These are phyloP conservation scores for Patiria pectinifera DNA, from an alignment of 53 echinoderm and acorn worm species.

Conservation along the genomic window DNA sequence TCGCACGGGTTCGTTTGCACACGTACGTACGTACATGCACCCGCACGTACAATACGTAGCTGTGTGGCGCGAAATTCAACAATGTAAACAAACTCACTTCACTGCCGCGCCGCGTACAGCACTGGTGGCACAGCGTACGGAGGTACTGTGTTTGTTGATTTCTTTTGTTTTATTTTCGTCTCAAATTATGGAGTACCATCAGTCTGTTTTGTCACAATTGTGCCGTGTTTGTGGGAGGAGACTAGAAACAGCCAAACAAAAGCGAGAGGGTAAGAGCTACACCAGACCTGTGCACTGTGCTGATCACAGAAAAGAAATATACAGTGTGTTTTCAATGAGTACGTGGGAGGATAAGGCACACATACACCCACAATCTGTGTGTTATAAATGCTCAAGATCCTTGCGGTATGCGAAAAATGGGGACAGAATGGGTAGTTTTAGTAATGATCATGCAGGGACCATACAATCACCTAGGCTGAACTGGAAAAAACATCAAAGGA, in stretches of 20 bases:
- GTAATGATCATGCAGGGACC: background rate
- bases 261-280: constrained; percentile 12
- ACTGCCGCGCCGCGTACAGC: too few relatives aligned
- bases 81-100: too few relatives aligned
- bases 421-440: constrained; percentile 1
- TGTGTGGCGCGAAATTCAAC: too few relatives aligned
- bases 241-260: constrained; percentile 14
- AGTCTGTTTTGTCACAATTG: background rate
- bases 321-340: constrained; percentile 14
- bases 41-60: too few relatives aligned
- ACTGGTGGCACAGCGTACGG: too few relatives aligned
- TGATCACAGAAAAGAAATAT: constrained; percentile 14
- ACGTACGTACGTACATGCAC: too few relatives aligned
- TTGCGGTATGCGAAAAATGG: constrained; percentile 7
- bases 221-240: constrained; percentile 31
- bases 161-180: too few relatives aligned
- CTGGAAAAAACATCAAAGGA: constrained; percentile 12
- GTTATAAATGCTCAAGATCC: constrained; percentile 31
- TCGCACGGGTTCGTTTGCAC: too few relatives aligned
- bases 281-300: constrained; percentile 14
- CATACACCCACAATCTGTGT: constrained; percentile 11
- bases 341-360: background rate
- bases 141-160: too few relatives aligned
- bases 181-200: background rate
- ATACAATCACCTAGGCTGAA: constrained; percentile 11